Evolutionary conservation across 1,140 invertebrate genomes (phyloP), one percentile per base, ranked within the genome.

Genomic region (Ephestia elutella): DNA sequence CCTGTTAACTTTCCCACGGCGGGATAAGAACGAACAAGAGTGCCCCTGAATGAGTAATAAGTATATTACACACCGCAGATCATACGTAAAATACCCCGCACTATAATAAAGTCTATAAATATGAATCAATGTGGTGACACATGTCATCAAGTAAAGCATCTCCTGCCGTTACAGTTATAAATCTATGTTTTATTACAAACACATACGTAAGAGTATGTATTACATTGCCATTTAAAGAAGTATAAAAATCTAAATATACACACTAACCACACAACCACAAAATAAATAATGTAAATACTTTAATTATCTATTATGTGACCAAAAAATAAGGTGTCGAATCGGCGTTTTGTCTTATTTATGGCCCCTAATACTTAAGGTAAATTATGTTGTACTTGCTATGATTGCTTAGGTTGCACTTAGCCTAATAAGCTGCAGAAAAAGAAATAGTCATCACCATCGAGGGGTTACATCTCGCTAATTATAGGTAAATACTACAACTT

Each of bases 401-500:
- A 51, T 59, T 59, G 58, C 50, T 59, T 54, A 54, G 51, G 48
- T 59, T 49, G 57, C 49, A 58, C 49, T 53, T 58, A 57, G 56
- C 15, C 25, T 11, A 49, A 48, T 9, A 25, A 56, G 44, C 11
- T 21, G 21, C 13, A 7, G 13, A 44, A 15, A n/a, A 15, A 15
- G 2, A 1, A 15, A 13, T 44, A 15, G 15, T 15, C 2, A 44
- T 5, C 5, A 44, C 30, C n/a, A n/a, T 32, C 30, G 30, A 5
- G 25, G 8, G 8, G 25, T 32, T 32, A 32, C 9, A 32, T 32
- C 7, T 7, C 11, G 9, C 11, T 32, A 32, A 1, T 32, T 32
- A 7, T 32, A 32, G 25, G 3, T 32, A 32, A 32, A 10, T 3
- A 28, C 25, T 8, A 8, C 25, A 8, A 28, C 25, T 28, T 28